Percentiles rank a stretch among this genome's conserved stretches.
phyloP scores from a whole-genome alignment of 2,888 invertebrate genomes.

The Monoplex corrugatus region DNA sequence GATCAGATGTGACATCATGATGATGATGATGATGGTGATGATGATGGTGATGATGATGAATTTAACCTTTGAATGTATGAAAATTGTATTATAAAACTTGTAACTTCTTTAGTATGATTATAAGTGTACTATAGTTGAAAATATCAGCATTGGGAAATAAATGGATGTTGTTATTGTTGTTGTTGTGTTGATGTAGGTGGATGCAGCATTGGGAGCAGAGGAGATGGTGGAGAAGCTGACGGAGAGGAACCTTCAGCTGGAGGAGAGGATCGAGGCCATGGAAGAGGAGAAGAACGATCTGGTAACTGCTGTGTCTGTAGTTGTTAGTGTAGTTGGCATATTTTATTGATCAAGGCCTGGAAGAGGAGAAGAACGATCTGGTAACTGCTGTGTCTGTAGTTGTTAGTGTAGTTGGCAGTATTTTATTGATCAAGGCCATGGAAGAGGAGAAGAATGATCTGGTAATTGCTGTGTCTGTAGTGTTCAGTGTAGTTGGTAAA shows the following conservation, averaged over 20 bases:
- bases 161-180: neutral
- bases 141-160: neutral
- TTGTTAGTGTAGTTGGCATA: neutral
- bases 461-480: conserved; percentile 83
- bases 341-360: neutral
- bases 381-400: conserved; percentile 83
- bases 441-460: conserved; percentile 79
- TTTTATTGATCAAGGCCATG: neutral
- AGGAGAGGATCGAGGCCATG: conserved; percentile 93
- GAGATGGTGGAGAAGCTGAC: conserved; percentile 99
- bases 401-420: neutral
- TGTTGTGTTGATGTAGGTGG: conserved; percentile 89
- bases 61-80: too few relatives aligned
- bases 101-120: too few relatives aligned
- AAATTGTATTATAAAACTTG: too few relatives aligned
- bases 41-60: too few relatives aligned
- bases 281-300: conserved; percentile 96
- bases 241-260: conserved; percentile 95
- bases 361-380: conserved; percentile 80
- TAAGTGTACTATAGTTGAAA: too few relatives aligned
- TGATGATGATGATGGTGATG: too few relatives aligned
- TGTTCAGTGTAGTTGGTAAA: too few relatives aligned
- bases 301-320: conserved; percentile 83
- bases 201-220: conserved; percentile 98
- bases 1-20: too few relatives aligned